A percentile compares a stretch with the other conserved stretches of the same genome.
These are phyloP conservation scores for Bombus picipes DNA, from an alignment of 1,140 invertebrate genomes.

Conservation along the genomic window DNA sequence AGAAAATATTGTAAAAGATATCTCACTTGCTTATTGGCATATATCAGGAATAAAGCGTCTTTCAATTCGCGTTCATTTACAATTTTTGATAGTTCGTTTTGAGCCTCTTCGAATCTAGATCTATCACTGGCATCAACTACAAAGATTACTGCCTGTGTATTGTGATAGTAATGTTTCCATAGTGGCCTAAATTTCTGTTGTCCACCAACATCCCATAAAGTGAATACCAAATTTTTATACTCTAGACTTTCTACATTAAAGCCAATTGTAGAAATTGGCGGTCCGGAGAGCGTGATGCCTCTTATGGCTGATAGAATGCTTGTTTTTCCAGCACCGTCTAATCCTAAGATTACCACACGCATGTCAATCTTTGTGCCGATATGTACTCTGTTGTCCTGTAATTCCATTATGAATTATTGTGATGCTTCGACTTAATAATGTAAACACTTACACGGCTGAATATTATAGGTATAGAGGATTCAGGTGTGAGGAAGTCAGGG, in stretches of 20 bases:
- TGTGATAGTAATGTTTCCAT: constrained; percentile 85
- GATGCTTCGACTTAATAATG: neutral
- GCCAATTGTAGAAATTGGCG: constrained; percentile 84
- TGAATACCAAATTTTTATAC: constrained; percentile 85
- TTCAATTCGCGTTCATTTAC: constrained; percentile 83
- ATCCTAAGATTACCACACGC: constrained; percentile 84
- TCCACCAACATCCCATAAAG: constrained; percentile 86
- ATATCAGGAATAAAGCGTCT: constrained; percentile 83
- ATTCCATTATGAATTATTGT: constrained; percentile 1
- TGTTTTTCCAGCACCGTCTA: constrained; percentile 85
- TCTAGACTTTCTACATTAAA: constrained; percentile 86
- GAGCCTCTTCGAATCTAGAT: constrained; percentile 82
- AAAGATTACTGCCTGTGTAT: constrained; percentile 84
- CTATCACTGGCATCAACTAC: constrained; percentile 83
- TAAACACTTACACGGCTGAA: constrained; percentile 83
- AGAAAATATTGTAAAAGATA: neutral
- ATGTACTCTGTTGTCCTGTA: constrained; percentile 86
- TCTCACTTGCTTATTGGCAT: constrained; percentile 84
- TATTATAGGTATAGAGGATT: constrained; percentile 86
- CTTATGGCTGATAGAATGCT: constrained; percentile 86
- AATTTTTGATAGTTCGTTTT: constrained; percentile 83
- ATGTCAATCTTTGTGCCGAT: constrained; percentile 87
- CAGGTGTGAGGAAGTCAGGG: constrained; percentile 84
- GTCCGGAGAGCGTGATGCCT: constrained; percentile 78
- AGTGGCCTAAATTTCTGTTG: constrained; percentile 84